phyloP scores from a whole-genome alignment of 2,113 vertebrate genomes.

The Pedetes capensis region DNA sequence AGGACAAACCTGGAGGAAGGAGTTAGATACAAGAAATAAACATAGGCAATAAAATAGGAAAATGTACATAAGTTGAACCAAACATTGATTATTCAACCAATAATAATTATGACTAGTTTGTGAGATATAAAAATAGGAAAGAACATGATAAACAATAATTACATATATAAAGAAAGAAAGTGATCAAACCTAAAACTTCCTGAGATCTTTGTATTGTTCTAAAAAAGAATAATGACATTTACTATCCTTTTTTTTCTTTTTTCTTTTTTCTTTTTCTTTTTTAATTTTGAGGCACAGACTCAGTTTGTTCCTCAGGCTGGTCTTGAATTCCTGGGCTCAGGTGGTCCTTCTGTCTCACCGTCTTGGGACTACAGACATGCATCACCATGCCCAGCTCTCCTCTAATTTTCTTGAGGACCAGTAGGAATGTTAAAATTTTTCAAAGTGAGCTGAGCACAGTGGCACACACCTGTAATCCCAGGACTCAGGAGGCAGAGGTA shows the following conservation, averaged over 20 bases:
- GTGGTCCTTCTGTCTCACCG: no score
- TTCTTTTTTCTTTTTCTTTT: no score
- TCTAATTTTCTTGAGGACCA: background rate
- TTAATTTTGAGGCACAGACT: no score
- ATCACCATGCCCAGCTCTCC: no score
- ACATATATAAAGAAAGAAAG: background rate
- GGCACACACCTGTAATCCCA: no score
- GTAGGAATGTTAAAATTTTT: background rate
- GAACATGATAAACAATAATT: no score
- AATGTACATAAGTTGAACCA: background rate
- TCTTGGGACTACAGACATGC: no score
- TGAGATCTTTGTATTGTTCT: background rate
- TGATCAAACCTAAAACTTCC: background rate
- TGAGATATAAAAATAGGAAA: background rate
- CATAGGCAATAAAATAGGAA: background rate
- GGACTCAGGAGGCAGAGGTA: no score
- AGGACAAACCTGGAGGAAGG: background rate
- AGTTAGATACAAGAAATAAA: background rate
- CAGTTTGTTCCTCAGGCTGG: no score
- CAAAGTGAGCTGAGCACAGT: no score
- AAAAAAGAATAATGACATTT: background rate
- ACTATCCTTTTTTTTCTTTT: no score
- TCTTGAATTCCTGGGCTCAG: no score
- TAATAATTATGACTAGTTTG: background rate
- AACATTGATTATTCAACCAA: background rate